These are phyloP conservation scores for Falco punctatus DNA, from an alignment of 2,113 vertebrate species.

Conservation along the genomic window DNA sequence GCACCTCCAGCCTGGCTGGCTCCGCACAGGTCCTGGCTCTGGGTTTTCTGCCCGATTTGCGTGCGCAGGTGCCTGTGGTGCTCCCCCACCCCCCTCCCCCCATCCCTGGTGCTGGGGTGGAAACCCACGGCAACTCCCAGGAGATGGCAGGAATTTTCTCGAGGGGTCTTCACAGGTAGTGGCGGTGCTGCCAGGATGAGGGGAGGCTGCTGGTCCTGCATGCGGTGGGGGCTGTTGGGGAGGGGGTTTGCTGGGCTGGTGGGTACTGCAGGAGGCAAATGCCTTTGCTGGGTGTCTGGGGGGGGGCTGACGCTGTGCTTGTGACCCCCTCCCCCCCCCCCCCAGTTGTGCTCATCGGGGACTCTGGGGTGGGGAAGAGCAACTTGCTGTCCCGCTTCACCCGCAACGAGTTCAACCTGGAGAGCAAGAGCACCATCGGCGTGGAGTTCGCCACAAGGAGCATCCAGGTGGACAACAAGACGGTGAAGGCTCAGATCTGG, in stretches of 20 bases:
- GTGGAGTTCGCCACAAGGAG: constrained; percentile 88
- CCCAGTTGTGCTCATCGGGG: constrained; percentile 86
- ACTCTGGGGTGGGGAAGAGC: constrained; percentile 88
- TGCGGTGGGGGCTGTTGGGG: too few species aligned
- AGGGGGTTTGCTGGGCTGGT: neutral
- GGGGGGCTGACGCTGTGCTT: neutral
- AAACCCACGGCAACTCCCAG: neutral
- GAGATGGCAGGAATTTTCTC: neutral
- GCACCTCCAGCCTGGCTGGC: neutral
- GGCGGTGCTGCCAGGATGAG: neutral
- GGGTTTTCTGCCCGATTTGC: fast-evolving
- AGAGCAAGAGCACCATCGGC: constrained; percentile 89
- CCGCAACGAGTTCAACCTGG: constrained; percentile 87
- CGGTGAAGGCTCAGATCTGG: constrained; percentile 89
- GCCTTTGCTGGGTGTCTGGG: neutral
- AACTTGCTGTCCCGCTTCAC: constrained; percentile 89
- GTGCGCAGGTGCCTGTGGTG: fast-evolving
- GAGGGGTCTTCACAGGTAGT: neutral
- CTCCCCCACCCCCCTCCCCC: neutral
- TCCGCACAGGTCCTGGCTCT: neutral
- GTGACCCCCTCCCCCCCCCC: neutral
- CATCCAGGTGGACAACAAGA: constrained; percentile 87
- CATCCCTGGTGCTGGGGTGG: neutral
- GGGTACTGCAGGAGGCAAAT: fast-evolving
- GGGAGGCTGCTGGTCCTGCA: neutral